Evolutionary conservation across 2,888 invertebrate genomes (phyloP).

Genomic region (Orthonychiurus folsomi): DNA sequence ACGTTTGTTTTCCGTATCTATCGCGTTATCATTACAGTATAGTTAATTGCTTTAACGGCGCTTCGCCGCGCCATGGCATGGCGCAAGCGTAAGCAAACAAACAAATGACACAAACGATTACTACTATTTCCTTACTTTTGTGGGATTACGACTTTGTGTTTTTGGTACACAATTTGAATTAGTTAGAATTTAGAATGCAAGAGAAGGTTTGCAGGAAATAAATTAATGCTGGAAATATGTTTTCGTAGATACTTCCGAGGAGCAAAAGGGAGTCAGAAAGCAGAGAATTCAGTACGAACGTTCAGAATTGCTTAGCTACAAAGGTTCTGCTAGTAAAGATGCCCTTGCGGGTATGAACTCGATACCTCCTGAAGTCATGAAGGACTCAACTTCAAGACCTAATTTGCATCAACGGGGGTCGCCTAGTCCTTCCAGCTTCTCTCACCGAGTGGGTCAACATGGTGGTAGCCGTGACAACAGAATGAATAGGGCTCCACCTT

Average conservation of each 20-base stretch:
- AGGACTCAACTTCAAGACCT: slow-evolving; percentile 4
- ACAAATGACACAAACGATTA: too few species aligned
- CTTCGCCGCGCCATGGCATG: too few species aligned
- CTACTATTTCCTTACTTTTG: too few species aligned
- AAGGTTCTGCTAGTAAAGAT: slow-evolving; percentile 5
- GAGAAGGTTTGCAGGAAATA: too few species aligned
- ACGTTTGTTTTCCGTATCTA: too few species aligned
- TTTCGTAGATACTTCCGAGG: not conserved
- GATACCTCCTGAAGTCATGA: slow-evolving; percentile 18
- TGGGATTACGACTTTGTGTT: too few species aligned
- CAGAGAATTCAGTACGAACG: slow-evolving; percentile 15
- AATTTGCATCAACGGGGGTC: not conserved
- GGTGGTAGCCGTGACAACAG: slow-evolving; percentile 23
- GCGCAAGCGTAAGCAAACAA: too few species aligned
- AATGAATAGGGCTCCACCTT: slow-evolving; percentile 7
- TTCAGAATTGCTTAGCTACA: slow-evolving; percentile 12
- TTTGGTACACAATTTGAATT: too few species aligned
- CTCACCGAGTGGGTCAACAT: slow-evolving; percentile 2
- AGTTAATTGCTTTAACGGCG: too few species aligned
- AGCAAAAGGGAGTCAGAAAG: slow-evolving; percentile 7
- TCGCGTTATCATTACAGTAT: too few species aligned
- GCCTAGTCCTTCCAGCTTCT: not conserved
- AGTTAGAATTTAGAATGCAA: too few species aligned
- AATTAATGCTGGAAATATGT: not conserved
- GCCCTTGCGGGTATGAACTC: slow-evolving; percentile 4